Evolutionary conservation across 2,797 vertebrate species (phyloP), one percentile per base, ranked within the genome.

Genomic region (Sylvia borin): DNA sequence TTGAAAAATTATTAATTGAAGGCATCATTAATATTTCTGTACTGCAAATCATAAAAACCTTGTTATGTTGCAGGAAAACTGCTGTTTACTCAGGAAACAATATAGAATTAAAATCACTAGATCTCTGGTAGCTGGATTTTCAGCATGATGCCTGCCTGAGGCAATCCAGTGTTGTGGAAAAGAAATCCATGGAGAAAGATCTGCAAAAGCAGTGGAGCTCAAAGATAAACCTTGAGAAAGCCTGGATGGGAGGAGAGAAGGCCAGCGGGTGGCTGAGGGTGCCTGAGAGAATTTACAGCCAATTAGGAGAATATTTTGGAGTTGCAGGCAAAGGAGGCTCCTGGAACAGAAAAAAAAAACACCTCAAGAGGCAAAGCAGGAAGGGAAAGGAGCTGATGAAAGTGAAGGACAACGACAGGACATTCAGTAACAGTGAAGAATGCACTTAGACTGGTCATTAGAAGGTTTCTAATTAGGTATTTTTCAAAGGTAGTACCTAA

Each of bases 401-500:
- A 95, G 92, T 38, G 70, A 97, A 95, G 62, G 82, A 92, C 85
- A 94, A 58, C 0, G 7, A 34, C 21, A 89, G 81, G 55, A 87
- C 43, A 50, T 68, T 31, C 10, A 84, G n/a, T 11, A 90, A 65
- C 43, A 55, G 45, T 51, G 53, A 88, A 86, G 40, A 74, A 66
- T 36, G 45, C 25, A 66, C 21, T 68, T 60, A 51, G 36, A 21
- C 15, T 81, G 48, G 77, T 81, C 66, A 73, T 82, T 89, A 62
- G 60, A 84, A 95, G 43, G 21, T 84, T 95, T 86, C 43, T 75
- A 83, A 78, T 72, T 1, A 81, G 36, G 13, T 50, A 26, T 72
- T 96, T 96, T 95, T 94, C 88, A 94, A 92, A 93, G 29, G 20
- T 12, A 90, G 36, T 25, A 88, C 79, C 93, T 81, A 48, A 92